Evolutionary conservation across 2,888 invertebrate species (phyloP), one percentile per base, ranked within the genome.

Genomic region (Melanostoma scalare): DNA sequence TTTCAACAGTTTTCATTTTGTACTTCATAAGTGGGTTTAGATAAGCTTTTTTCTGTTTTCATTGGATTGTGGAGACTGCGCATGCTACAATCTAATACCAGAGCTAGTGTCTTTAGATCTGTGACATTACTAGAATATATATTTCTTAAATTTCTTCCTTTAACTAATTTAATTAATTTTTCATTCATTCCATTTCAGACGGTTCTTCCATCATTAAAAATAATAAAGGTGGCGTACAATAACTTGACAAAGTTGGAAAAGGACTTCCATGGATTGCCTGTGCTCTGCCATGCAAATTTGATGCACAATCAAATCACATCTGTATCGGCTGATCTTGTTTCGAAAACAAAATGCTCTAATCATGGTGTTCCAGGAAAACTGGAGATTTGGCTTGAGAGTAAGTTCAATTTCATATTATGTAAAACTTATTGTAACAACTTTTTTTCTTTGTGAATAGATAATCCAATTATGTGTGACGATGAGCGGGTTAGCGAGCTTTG

Each of bases 261-360:
- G 88, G 96, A 96, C 89, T 96, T 96, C 90, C 95, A 96, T 87
- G 96, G 96, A 1, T 91, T 96, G 82, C 96, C 96, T 0, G 94
- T 95, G 2, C 92, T 97, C 6, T 97, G 96, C 88, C 94, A 94
- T 90, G 96, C 96, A 2, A 96, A 96, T 90, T 92, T 97, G 53
- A 95, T 95, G 3, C 93, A 94, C 88, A 97, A 97, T 90, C 93
- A 94, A 88, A 96, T 97, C 85, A 92, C 93, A 65, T 93, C 94
- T 5, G 92, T 96, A 33, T 95, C 95, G 69, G 93, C 94, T 65
- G 96, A 96, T 88, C 92, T 96, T 56, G 96, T 96, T 1, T 94
- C 95, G 33, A 95, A 96, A 89, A 96, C 96, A 1, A 93, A 95
- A 87, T 97, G 96, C 90, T 95, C 94, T 81, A 94, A 95, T 78